phyloP scores from a whole-genome alignment of 2,797 vertebrate species.

The Mus minutoides region DNA sequence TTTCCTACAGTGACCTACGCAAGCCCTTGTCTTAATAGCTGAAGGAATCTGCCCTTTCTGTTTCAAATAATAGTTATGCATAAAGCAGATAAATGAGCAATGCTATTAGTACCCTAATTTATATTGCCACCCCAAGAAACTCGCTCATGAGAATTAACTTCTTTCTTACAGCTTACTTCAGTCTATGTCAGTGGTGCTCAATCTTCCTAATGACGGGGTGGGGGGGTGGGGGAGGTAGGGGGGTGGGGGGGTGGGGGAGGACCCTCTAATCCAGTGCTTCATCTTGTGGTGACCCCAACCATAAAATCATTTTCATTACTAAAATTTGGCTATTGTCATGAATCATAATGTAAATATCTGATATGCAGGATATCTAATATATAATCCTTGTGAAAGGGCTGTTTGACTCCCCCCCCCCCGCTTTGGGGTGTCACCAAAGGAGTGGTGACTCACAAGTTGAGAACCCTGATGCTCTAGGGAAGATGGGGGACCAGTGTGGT shows the following conservation, averaged over 20 bases:
- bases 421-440: neutral
- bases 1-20: neutral
- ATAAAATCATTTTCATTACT: neutral
- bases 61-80: neutral
- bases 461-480: neutral
- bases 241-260: too few species aligned
- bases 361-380: neutral
- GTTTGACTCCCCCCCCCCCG: neutral
- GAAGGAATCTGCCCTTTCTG: neutral
- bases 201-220: neutral
- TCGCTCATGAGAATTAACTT: neutral
- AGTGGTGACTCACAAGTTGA: neutral
- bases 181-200: neutral
- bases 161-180: neutral
- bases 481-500: neutral
- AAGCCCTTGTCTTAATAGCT: neutral
- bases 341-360: neutral
- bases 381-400: neutral
- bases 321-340: neutral
- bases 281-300: neutral
- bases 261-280: neutral
- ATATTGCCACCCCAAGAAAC: neutral
- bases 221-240: too few species aligned
- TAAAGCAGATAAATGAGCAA: slow-evolving; percentile 24
- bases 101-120: neutral